Base-by-base conservation (phyloP, 2,888 invertebrate genomes). In the Strigamia crassipes region DNA sequence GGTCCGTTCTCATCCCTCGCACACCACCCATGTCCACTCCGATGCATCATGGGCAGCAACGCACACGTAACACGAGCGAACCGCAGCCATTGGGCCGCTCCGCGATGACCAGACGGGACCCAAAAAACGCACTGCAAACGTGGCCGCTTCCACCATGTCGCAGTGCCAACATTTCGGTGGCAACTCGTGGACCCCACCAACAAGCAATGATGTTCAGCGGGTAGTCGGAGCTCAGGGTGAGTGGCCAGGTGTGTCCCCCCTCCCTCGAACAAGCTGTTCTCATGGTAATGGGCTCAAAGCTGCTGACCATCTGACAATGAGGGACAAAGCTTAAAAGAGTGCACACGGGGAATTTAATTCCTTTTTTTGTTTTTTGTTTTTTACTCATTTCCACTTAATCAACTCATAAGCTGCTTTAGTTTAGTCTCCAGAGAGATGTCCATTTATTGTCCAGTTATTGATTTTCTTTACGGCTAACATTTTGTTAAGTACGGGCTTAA, bases 1-100 rank as follows among this genome's bases (percentile, higher is more conserved):
- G 61, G 61, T 66, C 61, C 23, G 13, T 66, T 66, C 61, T 66
- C 61, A 66, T 66, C 61, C 61, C 61, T 34, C 18, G 23, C 18
- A 41, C 78, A 18, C 9, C 78, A 41, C 41, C 78, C 78, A 77
- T 78, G 78, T 78, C 78, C 78, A 78, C n/a, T 78, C 78, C 78
- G 78, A 78, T 78, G 78, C 78, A 78, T 78, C 10, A 78, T 78
- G 78, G 78, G 78, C 61, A 66, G 12, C 10, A 66, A 66, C 61
- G 23, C 23, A 66, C 61, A 66, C 61, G 61, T 66, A 66, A 66
- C 61, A 66, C 61, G 61, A n/a, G 61, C 61, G 18, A 78, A 78
- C 18, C 78, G 34, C 41, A 27, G 38, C 78, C 78, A 78, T 66
- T 66, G 61, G 61, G 61, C 61, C 61, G 61, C 61, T 23, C 21